A percentile compares a stretch with the other conserved stretches of the same genome.
phyloP scores from a whole-genome alignment of 2,113 vertebrate species.

The Cariama cristata region DNA sequence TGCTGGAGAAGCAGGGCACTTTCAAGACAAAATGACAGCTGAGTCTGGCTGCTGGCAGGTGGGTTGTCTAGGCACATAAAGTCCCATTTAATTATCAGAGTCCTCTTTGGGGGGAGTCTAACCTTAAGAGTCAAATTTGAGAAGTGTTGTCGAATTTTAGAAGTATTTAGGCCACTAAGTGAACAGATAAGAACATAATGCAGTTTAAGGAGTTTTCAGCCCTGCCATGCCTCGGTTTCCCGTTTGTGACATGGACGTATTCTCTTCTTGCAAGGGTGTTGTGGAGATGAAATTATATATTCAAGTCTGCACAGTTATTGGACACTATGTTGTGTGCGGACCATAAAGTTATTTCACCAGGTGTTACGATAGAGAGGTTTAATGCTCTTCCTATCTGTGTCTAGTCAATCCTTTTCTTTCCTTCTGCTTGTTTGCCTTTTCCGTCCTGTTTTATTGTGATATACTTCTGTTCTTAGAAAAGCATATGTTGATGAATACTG shows the following conservation, averaged over 20 bases:
- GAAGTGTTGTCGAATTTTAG: neutral
- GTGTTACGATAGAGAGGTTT: neutral
- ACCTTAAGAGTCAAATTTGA: neutral
- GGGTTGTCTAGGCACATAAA: neutral
- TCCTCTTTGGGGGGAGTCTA: neutral
- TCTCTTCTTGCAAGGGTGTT: neutral
- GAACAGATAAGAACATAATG: neutral
- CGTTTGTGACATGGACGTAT: neutral
- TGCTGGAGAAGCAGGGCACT: neutral
- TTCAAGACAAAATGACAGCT: neutral
- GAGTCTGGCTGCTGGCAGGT: neutral
- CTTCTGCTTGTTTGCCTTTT: constrained; percentile 22
- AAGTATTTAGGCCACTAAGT: neutral
- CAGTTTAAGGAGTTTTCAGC: neutral
- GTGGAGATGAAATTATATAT: neutral
- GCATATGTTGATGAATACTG: neutral
- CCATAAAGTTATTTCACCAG: neutral
- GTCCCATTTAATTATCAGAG: neutral
- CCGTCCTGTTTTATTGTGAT: constrained; percentile 27
- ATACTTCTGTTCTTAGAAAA: constrained; percentile 25
- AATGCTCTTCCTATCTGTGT: neutral
- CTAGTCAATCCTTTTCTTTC: neutral
- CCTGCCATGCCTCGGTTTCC: neutral
- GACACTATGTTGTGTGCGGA: neutral
- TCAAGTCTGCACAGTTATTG: neutral